Evolutionary conservation across 2,888 invertebrate genomes (phyloP).

Genomic region (Drosophila suboccidentalis): DNA sequence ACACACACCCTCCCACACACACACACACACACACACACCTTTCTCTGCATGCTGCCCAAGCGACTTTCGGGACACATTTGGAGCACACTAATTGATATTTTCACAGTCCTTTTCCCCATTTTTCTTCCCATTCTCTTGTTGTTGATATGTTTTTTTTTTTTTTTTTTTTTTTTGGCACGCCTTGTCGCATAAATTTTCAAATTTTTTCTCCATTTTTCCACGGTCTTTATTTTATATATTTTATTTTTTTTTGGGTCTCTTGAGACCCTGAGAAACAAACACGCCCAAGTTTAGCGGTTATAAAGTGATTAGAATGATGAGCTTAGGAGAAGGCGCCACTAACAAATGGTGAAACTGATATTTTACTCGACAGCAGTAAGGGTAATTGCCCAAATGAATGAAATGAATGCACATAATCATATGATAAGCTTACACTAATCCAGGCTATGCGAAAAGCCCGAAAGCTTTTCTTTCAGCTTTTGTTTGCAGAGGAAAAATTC

Average conservation of each 20-base stretch:
- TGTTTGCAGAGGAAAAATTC: background rate
- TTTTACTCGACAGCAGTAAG: background rate
- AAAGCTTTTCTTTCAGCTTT: no score
- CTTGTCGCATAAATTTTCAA: slow-evolving; percentile 59
- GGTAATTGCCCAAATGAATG: slow-evolving; percentile 13
- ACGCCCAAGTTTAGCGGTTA: slow-evolving; percentile 41
- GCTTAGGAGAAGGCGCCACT: slow-evolving; percentile 3
- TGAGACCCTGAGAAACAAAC: slow-evolving; percentile 18
- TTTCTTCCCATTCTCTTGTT: background rate
- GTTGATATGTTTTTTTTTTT: background rate
- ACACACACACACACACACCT: slow-evolving; percentile 21
- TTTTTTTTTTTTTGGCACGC: slow-evolving; percentile 45
- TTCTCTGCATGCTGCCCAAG: slow-evolving; percentile 14
- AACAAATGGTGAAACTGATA: slow-evolving; percentile 10
- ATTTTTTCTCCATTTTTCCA: slow-evolving; percentile 13
- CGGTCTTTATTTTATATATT: background rate
- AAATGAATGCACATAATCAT: slow-evolving; percentile 20
- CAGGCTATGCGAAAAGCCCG: background rate
- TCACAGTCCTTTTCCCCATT: slow-evolving; percentile 41
- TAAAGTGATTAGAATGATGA: slow-evolving; percentile 49
- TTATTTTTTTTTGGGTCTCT: slow-evolving; percentile 12
- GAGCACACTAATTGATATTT: slow-evolving; percentile 73
- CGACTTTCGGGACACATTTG: slow-evolving; percentile 75
- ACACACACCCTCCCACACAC: slow-evolving; percentile 13
- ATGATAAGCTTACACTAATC: slow-evolving; percentile 11